Percentiles rank a stretch among this genome's conserved stretches.
Evolutionary conservation across 35 echinoderm and acorn worm species (phyloP).

Genomic region (Holothuria glaberrima): DNA sequence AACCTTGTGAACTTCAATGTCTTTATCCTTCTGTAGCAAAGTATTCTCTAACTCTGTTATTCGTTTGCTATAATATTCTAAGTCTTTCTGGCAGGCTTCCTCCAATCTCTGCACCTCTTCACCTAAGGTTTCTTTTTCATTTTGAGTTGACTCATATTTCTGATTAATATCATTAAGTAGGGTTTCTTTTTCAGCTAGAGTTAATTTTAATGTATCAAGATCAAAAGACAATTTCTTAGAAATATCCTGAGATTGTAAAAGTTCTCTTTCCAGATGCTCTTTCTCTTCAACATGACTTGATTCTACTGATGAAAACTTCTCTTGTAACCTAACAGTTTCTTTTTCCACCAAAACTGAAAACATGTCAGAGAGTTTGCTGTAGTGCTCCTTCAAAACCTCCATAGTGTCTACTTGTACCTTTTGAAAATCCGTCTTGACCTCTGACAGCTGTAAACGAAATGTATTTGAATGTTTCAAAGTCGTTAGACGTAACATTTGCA

Average conservation of each 20-base stretch:
- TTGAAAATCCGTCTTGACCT: conserved; percentile 28
- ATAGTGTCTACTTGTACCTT: neutral
- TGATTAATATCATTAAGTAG: neutral
- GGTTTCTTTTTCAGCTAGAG: neutral
- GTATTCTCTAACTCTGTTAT: conserved; percentile 42
- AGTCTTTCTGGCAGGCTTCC: neutral
- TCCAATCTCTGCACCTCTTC: neutral
- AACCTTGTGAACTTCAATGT: conserved; percentile 49
- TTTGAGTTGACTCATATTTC: conserved; percentile 5
- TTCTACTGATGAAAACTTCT: neutral
- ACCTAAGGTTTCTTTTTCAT: neutral
- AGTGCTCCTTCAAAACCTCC: neutral
- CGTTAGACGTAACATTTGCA: neutral
- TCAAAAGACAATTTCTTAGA: neutral
- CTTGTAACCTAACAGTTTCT: neutral
- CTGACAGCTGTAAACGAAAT: neutral
- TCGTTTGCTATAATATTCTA: conserved; percentile 39
- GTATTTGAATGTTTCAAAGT: neutral
- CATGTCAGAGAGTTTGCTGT: neutral
- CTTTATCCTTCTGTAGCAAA: conserved; percentile 54
- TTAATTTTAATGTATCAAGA: conserved; percentile 11
- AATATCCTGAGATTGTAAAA: conserved; percentile 31
- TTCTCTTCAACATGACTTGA: neutral
- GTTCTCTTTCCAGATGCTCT: neutral
- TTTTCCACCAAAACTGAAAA: neutral